Percentiles rank a stretch among this genome's conserved stretches.
These are phyloP conservation scores for Tadarida brasiliensis DNA, from an alignment of 2,797 vertebrate genomes.

Conservation along the genomic window DNA sequence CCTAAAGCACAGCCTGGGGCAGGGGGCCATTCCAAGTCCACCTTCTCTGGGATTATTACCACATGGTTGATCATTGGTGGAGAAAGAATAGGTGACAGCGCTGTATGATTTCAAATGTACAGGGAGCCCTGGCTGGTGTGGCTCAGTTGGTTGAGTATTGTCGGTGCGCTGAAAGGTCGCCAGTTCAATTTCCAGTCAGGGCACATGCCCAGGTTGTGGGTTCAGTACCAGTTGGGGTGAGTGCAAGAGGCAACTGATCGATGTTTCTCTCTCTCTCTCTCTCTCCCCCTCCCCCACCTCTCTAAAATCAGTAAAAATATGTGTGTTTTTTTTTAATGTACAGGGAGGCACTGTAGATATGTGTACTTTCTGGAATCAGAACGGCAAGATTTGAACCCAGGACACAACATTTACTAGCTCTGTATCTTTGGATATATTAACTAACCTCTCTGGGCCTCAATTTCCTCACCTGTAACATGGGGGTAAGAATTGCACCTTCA, in stretches of 20 bases:
- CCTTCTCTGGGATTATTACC: neutral
- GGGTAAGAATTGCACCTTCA: neutral
- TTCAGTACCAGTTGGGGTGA: neutral
- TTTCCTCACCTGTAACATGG: constrained; percentile 1
- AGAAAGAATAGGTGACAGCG: neutral
- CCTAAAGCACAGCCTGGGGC: neutral
- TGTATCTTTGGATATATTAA: neutral
- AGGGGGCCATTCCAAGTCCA: neutral
- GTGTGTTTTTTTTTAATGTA: neutral
- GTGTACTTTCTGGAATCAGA: neutral
- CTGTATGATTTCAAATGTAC: neutral
- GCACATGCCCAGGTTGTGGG: neutral
- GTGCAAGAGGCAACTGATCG: neutral
- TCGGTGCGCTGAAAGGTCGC: neutral
- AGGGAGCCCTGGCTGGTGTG: neutral
- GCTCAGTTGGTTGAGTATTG: neutral
- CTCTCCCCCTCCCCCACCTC: neutral
- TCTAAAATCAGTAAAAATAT: neutral
- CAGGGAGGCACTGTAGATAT: neutral
- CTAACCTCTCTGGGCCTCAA: neutral
- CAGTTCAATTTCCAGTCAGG: neutral
- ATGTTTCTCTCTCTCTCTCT: neutral
- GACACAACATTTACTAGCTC: neutral
- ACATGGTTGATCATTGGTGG: neutral
- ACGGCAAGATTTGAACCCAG: neutral